Base-by-base conservation (phyloP, 2,113 vertebrate genomes). In the Neolamprologus sp. region DNA sequence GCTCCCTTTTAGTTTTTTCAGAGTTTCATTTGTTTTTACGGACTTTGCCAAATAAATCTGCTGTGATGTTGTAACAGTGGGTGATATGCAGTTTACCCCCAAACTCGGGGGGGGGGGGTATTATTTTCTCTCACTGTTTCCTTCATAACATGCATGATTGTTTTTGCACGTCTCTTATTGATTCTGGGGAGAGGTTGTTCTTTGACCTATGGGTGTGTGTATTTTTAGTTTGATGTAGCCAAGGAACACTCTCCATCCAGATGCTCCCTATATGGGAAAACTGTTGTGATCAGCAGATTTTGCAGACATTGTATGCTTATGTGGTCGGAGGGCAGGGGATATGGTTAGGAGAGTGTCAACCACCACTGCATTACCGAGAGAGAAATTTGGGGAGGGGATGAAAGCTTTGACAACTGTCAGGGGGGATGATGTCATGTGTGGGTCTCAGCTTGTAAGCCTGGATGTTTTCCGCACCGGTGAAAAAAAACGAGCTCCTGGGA, bases 381-480 rank as follows among this genome's bases (percentile, higher is more conserved):
- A 33, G 86, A 88, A n/a, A 78, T 78, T 85, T 23, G 35, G 88
- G 88, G 81, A 80, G 80, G 87, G 88, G 92, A 90, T 93, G 90
- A 94, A 94, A 95, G 91, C 89, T 89, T 91, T 92, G 89, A 93
- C 85, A 84, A 53, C 23, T 85, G 53, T 89, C 89, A 16, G 85
- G 93, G 93, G 93, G 89, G 79, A 91, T 96, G 95, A 95, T 95
- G 95, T 96, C 93, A 95, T 93, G 89, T 71, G 86, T 92, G 91
- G 94, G 91, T 81, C 91, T 81, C 71, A 13, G 91, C 85, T 83
- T 81, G 84, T 91, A 86, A 17, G 63, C 37, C 40, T 28, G 51
- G 79, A 75, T 89, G 90, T 92, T 93, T 93, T 90, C 65, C 55
- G 73, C 82, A 83, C 89, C 80, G 17, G 81, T 89, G 87, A 75